These are phyloP conservation scores for Lypha dubia DNA, from an alignment of 2,888 invertebrate genomes.

Conservation along the genomic window DNA sequence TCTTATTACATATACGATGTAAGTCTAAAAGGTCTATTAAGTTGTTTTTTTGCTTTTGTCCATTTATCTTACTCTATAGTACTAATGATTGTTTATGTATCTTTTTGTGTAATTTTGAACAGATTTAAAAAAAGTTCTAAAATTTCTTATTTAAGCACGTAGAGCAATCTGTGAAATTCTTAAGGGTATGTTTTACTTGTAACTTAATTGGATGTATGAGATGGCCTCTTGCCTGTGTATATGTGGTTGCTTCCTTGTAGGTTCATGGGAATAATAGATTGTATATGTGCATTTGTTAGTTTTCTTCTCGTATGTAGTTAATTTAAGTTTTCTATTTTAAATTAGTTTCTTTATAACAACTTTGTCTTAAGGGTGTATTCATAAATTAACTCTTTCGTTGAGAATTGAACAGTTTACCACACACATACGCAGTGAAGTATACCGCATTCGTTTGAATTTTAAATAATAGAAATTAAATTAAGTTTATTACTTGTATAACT, in stretches of 20 bases:
- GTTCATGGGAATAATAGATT: background rate
- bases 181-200: conserved; percentile 31
- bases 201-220: background rate
- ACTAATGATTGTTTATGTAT: background rate
- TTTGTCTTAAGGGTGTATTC: conserved; percentile 42
- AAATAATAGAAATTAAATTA: conserved; percentile 17
- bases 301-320: conserved; percentile 35
- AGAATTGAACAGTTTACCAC: conserved; percentile 13
- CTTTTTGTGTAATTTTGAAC: background rate
- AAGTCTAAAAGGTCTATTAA: background rate
- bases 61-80: background rate
- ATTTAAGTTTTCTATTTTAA: conserved; percentile 55
- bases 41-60: background rate
- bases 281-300: conserved; percentile 1
- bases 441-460: conserved; percentile 14
- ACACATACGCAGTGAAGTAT: background rate
- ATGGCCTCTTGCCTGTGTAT: background rate
- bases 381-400: conserved; percentile 50
- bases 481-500: conserved; percentile 24
- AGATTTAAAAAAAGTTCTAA: conserved; percentile 18
- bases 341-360: conserved; percentile 48
- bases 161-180: conserved; percentile 34
- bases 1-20: background rate
- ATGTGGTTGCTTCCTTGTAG: background rate
- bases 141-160: conserved; percentile 47